phyloP scores from a whole-genome alignment of 2,888 invertebrate species.

The Leptura quadrifasciata region DNA sequence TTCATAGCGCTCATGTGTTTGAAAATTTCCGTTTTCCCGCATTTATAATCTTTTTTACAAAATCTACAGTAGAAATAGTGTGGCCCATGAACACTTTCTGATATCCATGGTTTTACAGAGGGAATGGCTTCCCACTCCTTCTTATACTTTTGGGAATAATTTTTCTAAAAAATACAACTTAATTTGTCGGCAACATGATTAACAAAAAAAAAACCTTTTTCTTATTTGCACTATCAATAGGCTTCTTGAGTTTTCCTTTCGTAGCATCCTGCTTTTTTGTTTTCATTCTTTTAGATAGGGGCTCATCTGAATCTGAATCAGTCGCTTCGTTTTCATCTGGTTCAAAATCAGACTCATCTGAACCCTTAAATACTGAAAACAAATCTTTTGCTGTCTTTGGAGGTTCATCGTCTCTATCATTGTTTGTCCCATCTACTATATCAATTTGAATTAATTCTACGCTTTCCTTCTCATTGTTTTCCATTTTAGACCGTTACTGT shows the following conservation, averaged over 20 bases:
- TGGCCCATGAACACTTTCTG: slow-evolving; percentile 69
- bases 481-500: neutral
- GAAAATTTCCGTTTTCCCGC: slow-evolving; percentile 69
- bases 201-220: slow-evolving; percentile 52
- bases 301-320: slow-evolving; percentile 60
- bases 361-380: slow-evolving; percentile 65
- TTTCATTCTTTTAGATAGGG: slow-evolving; percentile 61
- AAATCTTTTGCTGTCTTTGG: slow-evolving; percentile 66
- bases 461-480: slow-evolving; percentile 48
- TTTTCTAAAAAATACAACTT: slow-evolving; percentile 55
- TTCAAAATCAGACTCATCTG: slow-evolving; percentile 61
- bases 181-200: neutral
- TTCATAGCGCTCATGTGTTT: slow-evolving; percentile 71
- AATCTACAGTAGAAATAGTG: slow-evolving; percentile 71
- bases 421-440: slow-evolving; percentile 49
- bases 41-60: slow-evolving; percentile 71
- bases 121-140: slow-evolving; percentile 71
- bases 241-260: slow-evolving; percentile 41
- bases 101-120: slow-evolving; percentile 70
- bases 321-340: slow-evolving; percentile 56
- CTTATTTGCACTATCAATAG: slow-evolving; percentile 50
- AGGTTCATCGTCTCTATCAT: slow-evolving; percentile 55
- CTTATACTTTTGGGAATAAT: slow-evolving; percentile 69
- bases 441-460: slow-evolving; percentile 57
- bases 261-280: slow-evolving; percentile 47